These are phyloP conservation scores for Alethe castanea DNA, from an alignment of 2,113 vertebrate species.

Conservation along the genomic window DNA sequence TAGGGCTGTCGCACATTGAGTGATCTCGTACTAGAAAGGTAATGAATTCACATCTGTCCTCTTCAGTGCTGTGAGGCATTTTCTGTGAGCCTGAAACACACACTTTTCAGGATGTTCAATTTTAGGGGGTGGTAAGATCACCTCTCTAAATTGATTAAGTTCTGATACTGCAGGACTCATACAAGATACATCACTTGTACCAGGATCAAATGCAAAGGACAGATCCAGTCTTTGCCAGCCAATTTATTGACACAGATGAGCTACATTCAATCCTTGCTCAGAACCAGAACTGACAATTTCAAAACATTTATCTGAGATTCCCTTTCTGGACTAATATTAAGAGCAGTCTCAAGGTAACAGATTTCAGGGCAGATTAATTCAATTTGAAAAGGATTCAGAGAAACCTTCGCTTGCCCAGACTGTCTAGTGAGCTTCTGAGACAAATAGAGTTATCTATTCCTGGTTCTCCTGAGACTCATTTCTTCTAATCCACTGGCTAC, in stretches of 20 bases:
- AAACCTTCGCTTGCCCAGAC: not conserved
- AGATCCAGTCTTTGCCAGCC: not conserved
- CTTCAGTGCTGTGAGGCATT: not conserved
- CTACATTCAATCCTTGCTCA: not conserved
- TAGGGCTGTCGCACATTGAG: not conserved
- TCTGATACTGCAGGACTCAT: not conserved
- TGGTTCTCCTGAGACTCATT: not conserved
- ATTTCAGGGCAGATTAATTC: not conserved
- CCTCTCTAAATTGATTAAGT: not conserved
- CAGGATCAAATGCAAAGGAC: not conserved
- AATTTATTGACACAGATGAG: not conserved
- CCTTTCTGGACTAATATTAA: not conserved
- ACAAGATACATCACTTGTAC: not conserved
- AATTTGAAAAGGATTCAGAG: not conserved
- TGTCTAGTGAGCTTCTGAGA: not conserved
- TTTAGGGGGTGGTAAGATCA: not conserved
- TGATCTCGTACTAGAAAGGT: not conserved
- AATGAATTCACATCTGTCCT: not conserved
- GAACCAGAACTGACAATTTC: not conserved
- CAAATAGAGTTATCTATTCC: not conserved
- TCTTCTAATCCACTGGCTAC: not conserved
- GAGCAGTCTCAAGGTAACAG: not conserved
- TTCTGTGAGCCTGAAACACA: not conserved
- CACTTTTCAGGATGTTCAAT: not conserved
- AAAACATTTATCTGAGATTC: not conserved